A percentile compares a stretch with the other conserved stretches of the same genome.
phyloP scores from a whole-genome alignment of 2,888 invertebrate species.

The Physocephala rufipes region DNA sequence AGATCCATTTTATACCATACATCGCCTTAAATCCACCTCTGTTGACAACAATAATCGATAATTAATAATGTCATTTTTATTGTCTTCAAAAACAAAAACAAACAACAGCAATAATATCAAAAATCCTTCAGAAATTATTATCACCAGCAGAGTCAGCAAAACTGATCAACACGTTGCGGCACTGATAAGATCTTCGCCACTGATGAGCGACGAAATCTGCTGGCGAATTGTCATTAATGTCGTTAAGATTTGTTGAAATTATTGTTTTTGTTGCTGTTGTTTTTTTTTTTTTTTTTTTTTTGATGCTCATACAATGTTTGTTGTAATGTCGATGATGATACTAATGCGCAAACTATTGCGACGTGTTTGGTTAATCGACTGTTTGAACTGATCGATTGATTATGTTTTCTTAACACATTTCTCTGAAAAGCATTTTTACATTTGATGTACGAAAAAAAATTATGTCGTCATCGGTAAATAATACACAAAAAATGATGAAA shows the following conservation, averaged over 20 bases:
- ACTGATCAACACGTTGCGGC: not conserved
- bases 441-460: no score
- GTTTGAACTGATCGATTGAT: slow-evolving; percentile 5
- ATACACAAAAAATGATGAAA: no score
- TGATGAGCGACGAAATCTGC: no score
- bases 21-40: not conserved
- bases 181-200: not conserved
- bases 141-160: not conserved
- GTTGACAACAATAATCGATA: not conserved
- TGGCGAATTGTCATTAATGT: no score
- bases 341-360: slow-evolving; percentile 1
- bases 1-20: no score
- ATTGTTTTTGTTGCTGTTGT: slow-evolving; percentile 21
- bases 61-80: slow-evolving; percentile 13
- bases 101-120: not conserved
- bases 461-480: no score
- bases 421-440: no score
- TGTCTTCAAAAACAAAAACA: slow-evolving; percentile 2
- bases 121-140: no score
- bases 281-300: not conserved
- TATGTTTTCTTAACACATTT: slow-evolving; percentile 3
- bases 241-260: no score
- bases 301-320: not conserved
- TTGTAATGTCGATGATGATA: not conserved
- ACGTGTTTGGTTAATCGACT: not conserved